Base-by-base conservation (phyloP, 2,888 invertebrate species). In the Cetonia aurata region DNA sequence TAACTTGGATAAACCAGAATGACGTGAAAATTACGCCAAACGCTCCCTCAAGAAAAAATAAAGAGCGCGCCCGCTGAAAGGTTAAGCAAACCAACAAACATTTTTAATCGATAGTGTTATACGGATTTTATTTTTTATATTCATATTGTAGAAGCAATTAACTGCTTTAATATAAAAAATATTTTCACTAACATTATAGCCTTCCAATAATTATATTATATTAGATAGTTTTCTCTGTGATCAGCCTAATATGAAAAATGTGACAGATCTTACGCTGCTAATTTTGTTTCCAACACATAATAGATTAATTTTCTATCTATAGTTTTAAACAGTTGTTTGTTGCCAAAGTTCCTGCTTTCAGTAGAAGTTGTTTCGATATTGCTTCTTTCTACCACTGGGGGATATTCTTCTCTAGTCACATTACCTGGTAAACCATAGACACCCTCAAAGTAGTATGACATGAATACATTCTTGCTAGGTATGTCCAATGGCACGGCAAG, bases 371-470 rank as follows among this genome's bases (percentile, higher is more conserved):
- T 65, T 25, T 42, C 37, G 0, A 17, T 44, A 13, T 53, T 56
- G 41, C 53, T 67, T 50, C 68, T 68, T 19, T 55, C 68, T n/a
- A 71, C 53, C 15, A 75, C 44, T 6, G 82, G 82, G 4, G 82
- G 82, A 70, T 79, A 82, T 3, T 73, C 69, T 52, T 78, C 78
- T n/a, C 59, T 68, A 0, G 82, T 82, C 48, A 81, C 86, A 77
- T 91, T 91, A 15, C 81, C 86, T 0, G 92, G 89, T 3, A 90
- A 81, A 52, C 82, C 83, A 83, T 91, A 93, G 79, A 89, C 90
- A 0, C 90, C 88, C 79, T 93, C 93, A 79, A 93, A 91, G 84
- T 92, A 92, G 80, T 91, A 92, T 0, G 93, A 91, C 66, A 93
- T 84, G 77, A 91, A 92, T 4, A 92, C 89, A 79, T 91, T 90